Base-by-base conservation (phyloP, 2,797 vertebrate species). In the Syngnathus rostellatus region DNA sequence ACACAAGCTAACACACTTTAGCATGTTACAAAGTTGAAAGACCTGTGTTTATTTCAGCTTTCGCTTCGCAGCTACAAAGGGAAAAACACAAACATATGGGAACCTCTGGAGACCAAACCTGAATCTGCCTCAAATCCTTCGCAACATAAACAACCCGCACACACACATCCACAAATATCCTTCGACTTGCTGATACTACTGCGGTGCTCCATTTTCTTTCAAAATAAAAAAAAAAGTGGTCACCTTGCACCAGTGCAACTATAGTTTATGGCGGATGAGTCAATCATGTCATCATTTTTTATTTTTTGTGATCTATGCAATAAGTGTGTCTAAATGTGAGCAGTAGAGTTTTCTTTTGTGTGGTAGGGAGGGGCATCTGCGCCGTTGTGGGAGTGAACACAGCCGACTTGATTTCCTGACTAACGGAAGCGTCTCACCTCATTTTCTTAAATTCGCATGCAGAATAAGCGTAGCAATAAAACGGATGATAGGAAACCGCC, bases 81-180 rank as follows among this genome's bases (percentile, higher is more conserved):
- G 76, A 81, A 84, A 31, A 85, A 83, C 80, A 83, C 83, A 84
- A 88, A 87, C 83, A 84, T 62, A 68, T 51, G 60, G 72, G 76
- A 85, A 73, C 76, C 86, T 82, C 86, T 67, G 72, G 88, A 83
- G 88, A 87, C 83, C 77, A 87, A 88, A 87, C 88, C 86, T 88
- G 83, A 85, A 88, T 88, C 85, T 88, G 86, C 87, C 88, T 86
- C 68, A 61, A 87, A 83, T 86, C 81, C 76, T 78, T 76, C 68
- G 79, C 77, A 72, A 77, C 82, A 78, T 74, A 82, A 74, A 82
- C 77, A 82, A 61, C 43, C 64, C 50, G 53, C 60, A 40, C 68
- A 66, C 69, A 68, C 73, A 63, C 38, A 45, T 46, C 19, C 66
- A 62, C 17, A 21, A 39, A 65, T 41, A 40, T 60, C 38, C 3